These are phyloP conservation scores for Melanostigma gelatinosum DNA, from an alignment of 2,113 vertebrate species.

Conservation along the genomic window DNA sequence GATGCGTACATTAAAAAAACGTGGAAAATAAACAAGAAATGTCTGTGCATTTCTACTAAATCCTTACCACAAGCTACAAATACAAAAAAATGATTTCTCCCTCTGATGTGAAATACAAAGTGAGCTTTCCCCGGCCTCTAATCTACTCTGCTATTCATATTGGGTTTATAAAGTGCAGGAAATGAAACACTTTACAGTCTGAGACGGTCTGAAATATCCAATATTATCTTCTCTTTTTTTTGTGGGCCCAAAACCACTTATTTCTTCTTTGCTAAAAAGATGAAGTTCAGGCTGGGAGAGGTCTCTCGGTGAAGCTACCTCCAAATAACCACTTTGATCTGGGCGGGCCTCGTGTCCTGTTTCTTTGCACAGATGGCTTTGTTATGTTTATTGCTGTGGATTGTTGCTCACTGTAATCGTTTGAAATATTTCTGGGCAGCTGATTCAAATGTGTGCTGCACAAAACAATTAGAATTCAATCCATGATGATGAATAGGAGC, in stretches of 20 bases:
- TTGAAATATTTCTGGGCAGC: conserved; percentile 12
- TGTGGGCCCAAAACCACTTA: background rate
- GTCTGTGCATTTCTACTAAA: background rate
- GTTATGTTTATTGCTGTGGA: conserved; percentile 16
- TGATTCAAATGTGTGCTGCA: conserved; percentile 28
- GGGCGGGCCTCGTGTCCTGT: background rate
- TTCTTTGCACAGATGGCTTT: conserved; percentile 42
- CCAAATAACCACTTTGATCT: conserved; percentile 44
- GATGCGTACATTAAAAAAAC: background rate
- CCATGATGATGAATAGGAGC: too few species aligned
- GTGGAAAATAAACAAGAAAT: background rate
- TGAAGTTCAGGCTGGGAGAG: background rate
- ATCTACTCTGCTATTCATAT: conserved; percentile 19
- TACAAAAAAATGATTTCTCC: background rate
- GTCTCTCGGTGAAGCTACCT: conserved; percentile 21
- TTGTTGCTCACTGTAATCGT: conserved; percentile 20
- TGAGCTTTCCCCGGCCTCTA: background rate
- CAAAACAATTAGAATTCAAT: background rate
- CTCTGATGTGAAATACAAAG: conserved; percentile 2
- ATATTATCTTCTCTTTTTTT: conserved; percentile 14
- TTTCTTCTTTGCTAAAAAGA: conserved; percentile 21
- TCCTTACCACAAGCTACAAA: background rate
- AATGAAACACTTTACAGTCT: conserved; percentile 16
- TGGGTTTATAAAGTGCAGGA: conserved; percentile 17
- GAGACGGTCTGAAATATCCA: background rate